Conservation (phyloP, 2,113 vertebrate species). For the Phrynosoma blainvillii region DNA sequence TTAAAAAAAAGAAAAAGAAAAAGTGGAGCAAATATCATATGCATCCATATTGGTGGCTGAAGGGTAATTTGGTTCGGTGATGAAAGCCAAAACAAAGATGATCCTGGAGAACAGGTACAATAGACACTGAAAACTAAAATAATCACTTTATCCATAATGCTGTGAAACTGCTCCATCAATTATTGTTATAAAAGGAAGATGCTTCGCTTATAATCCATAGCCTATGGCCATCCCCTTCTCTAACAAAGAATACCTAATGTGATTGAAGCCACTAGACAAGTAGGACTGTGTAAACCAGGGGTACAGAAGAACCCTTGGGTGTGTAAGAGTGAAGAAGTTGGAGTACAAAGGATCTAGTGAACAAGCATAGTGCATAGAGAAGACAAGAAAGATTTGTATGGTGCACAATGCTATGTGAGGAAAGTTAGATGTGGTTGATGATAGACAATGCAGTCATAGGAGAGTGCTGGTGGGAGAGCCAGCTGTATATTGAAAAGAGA, state of each 20-base stretch:
- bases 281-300: neutral
- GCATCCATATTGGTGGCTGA: neutral
- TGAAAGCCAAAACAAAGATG: neutral
- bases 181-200: neutral
- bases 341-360: neutral
- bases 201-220: too few species aligned
- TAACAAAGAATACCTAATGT: neutral
- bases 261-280: neutral
- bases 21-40: neutral
- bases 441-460: neutral
- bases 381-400: neutral
- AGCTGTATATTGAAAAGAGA: too few species aligned
- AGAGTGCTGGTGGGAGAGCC: too few species aligned
- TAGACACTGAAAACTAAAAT: neutral
- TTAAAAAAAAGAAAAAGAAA: neutral
- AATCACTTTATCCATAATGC: neutral
- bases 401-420: neutral
- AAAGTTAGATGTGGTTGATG: too few species aligned
- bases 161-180: neutral
- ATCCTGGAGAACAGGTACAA: neutral
- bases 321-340: neutral
- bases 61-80: neutral
- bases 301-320: neutral
- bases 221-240: too few species aligned
- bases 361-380: neutral